Base-by-base conservation (phyloP, 2,888 invertebrate species). In the Hartigia nigra region DNA sequence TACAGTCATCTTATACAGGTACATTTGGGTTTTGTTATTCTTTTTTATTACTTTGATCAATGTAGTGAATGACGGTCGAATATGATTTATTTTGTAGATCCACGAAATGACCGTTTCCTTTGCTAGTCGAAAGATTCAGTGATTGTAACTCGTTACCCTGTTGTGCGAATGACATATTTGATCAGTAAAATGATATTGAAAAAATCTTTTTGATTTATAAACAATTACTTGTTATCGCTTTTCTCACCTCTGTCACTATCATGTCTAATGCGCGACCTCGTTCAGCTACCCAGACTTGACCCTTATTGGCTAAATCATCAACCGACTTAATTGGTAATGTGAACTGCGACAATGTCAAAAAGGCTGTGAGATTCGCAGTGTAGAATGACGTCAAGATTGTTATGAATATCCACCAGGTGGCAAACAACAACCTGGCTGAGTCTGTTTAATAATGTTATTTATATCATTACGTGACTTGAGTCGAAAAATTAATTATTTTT, bases 401-500 rank as follows among this genome's bases (percentile, higher is more conserved):
- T 84, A 97, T 96, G 90, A 97, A 97, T 81, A 98, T 94, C 97
- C 97, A 97, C 97, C 97, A 97, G 0, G 97, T 97, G 12, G 97
- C 96, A 91, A 97, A 97, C 12, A 97, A 92, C 69, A 97, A 92
- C 77, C 97, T 93, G 0, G 97, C 95, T 32, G 97, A 95, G 91
- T 97, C 97, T 97, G 34, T 32, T 32, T 23, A 34, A 34, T 32
- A 31, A 35, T 77, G 1, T 74, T n/a, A 9, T 74, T 74, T 3
- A 36, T n/a, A 12, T 23, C 4, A 31, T 4, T 3, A 31, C 12
- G 37, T 35, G 31, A 74, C n/a, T 55, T 2, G 55, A 77, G 11
- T 72, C 12, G 31, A 39, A 4, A 74, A 74, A 74, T 69, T 69
- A 39, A 14, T 69, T 35, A 31, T 1, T 75, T 70, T 76, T 34